phyloP scores from a whole-genome alignment of 1,140 invertebrate genomes.

The Cydia pomonella region DNA sequence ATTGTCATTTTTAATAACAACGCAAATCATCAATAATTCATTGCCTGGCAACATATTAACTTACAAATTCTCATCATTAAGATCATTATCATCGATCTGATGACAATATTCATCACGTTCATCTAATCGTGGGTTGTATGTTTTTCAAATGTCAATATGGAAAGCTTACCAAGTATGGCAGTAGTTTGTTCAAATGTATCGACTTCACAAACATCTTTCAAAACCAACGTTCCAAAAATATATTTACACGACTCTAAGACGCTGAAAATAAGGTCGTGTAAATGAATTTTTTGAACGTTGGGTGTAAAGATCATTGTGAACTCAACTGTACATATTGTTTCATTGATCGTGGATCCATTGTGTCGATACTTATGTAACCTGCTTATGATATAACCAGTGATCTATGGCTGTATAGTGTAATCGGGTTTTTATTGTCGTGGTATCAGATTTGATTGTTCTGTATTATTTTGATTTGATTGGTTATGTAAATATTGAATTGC shows the following conservation, averaged over 20 bases:
- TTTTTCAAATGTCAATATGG: conserved; percentile 29
- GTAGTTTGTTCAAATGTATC: neutral
- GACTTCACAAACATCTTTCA: too few species aligned
- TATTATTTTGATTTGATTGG: neutral
- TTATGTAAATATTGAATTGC: neutral
- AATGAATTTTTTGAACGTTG: too few species aligned
- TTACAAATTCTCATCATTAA: neutral
- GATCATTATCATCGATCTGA: neutral
- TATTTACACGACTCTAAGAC: neutral
- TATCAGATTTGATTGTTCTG: neutral
- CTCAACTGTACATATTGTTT: neutral
- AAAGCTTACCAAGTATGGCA: neutral
- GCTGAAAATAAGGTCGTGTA: too few species aligned
- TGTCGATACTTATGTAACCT: conserved; percentile 25
- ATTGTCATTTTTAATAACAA: too few species aligned
- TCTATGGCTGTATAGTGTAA: conserved; percentile 10
- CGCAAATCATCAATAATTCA: too few species aligned
- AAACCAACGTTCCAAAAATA: too few species aligned
- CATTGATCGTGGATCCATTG: conserved; percentile 22
- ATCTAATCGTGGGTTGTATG: conserved; percentile 14
- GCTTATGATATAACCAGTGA: conserved; percentile 26
- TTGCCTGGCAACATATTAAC: neutral
- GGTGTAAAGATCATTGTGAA: too few species aligned
- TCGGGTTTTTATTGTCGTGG: neutral
- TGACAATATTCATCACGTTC: conserved; percentile 15